phyloP scores from a whole-genome alignment of 2,113 vertebrate species.

The Pagrus major region DNA sequence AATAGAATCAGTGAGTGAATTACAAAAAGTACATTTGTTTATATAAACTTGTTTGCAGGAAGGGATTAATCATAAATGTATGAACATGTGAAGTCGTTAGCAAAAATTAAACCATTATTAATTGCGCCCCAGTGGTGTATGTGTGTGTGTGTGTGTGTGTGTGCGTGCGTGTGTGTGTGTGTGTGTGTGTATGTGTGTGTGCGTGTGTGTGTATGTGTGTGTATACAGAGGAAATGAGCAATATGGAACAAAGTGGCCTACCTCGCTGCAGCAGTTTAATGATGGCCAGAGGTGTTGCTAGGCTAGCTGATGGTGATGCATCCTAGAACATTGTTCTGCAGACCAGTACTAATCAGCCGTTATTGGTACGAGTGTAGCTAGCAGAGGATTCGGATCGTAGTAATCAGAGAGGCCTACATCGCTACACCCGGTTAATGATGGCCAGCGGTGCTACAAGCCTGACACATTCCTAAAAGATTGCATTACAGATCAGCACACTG shows the following conservation, averaged over 20 bases:
- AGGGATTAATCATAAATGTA: not conserved
- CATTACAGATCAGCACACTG: slow-evolving; percentile 50
- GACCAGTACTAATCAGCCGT: slow-evolving; percentile 75
- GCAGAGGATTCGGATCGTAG: slow-evolving; percentile 52
- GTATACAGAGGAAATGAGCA: slow-evolving; percentile 46
- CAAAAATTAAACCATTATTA: slow-evolving; percentile 46
- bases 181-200: slow-evolving; percentile 7
- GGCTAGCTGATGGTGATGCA: slow-evolving; percentile 65
- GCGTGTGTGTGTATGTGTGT: slow-evolving; percentile 21
- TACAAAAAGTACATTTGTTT: slow-evolving; percentile 10
- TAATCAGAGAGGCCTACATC: slow-evolving; percentile 42
- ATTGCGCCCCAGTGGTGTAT: slow-evolving; percentile 11
- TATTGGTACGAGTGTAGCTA: slow-evolving; percentile 58
- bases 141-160: slow-evolving; percentile 19
- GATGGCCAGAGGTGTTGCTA: slow-evolving; percentile 74
- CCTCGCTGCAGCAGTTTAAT: slow-evolving; percentile 67
- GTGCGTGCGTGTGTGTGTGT: slow-evolving; percentile 7
- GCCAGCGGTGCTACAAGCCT: slow-evolving; percentile 64
- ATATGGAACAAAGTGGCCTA: slow-evolving; percentile 52
- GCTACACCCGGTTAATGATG: slow-evolving; percentile 68
- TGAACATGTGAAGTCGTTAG: slow-evolving; percentile 15
- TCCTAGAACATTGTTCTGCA: slow-evolving; percentile 71
- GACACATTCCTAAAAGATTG: slow-evolving; percentile 59
- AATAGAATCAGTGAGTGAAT: slow-evolving; percentile 11
- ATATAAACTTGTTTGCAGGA: not conserved